Evolutionary conservation across 2,797 vertebrate species (phyloP), one percentile per base, ranked within the genome.

Genomic region (Todus mexicanus): DNA sequence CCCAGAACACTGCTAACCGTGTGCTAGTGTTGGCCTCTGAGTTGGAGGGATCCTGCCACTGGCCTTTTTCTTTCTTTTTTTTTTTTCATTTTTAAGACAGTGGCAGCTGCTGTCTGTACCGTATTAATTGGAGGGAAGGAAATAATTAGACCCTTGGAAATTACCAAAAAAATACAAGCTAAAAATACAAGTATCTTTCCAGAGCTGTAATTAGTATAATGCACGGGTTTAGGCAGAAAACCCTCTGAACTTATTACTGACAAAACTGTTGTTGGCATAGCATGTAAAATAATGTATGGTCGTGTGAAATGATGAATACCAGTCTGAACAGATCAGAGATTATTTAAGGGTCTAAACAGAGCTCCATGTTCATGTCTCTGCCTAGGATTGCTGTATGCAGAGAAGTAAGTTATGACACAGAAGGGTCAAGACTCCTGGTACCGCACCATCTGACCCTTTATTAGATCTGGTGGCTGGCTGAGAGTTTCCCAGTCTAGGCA

Each of bases 141-240:
- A 89, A 87, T 93, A 90, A 94, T 83, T 79, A 94, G 96, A 83
- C 81, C 43, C 84, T 87, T 90, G 71, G 51, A 76, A 86, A 82
- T 76, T 73, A 73, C 64, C n/a, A 48, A 54, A 73, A 82, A 71
- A 43, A 7, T 25, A 19, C 48, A n/a, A 69, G 47, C 69, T 94
- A 87, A 61, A 84, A 90, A 85, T 77, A 54, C n/a, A 37, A 45
- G 54, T 63, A 85, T 25, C 27, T 87, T 47, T 87, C 47, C 53
- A 85, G 65, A 80, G 10, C 82, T 81, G 35, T 83, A 26, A 72
- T 90, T 90, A 90, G 48, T 13, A 11, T 92, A 89, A 90, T 84
- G 14, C 8, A 12, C n/a, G 47, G n/a, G 35, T 75, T 90, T 89
- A 59, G 83, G 65, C 40, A 25, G 60, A 80, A 81, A 89, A 84